Conservation (phyloP, 2,113 vertebrate species). For the Picathartes gymnocephalus region DNA sequence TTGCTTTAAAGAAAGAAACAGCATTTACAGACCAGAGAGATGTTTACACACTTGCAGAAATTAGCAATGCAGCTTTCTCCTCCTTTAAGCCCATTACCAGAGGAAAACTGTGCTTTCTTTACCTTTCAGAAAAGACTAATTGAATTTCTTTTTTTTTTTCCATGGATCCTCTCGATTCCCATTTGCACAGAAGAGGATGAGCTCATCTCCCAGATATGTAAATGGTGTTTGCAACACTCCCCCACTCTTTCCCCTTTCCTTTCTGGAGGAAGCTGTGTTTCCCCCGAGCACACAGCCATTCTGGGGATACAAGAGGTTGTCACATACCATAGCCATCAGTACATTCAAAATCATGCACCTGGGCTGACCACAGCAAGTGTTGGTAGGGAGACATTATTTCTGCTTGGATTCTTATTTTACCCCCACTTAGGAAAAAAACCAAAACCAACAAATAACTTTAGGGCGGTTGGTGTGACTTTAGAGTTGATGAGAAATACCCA, state of each 20-base stretch:
- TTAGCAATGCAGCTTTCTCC: not conserved
- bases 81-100: not conserved
- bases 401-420: not conserved
- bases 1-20: not conserved
- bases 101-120: not conserved
- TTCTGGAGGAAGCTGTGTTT: not conserved
- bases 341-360: not conserved
- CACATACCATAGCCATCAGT: not conserved
- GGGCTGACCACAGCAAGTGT: not conserved
- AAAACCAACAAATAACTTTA: not conserved
- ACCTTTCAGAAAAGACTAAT: not conserved
- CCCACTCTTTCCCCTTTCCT: not conserved
- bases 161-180: not conserved
- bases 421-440: rapidly evolving
- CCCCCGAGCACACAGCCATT: not conserved
- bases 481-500: not conserved
- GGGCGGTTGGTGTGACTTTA: not conserved
- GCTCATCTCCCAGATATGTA: not conserved
- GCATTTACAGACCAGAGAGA: not conserved
- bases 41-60: not conserved
- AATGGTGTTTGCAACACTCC: not conserved
- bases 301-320: rapidly evolving
- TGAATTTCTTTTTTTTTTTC: not conserved
- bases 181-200: not conserved
- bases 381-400: not conserved